These are phyloP conservation scores for Lumbricus terrestris DNA, from an alignment of 2,888 invertebrate genomes.

Conservation along the genomic window DNA sequence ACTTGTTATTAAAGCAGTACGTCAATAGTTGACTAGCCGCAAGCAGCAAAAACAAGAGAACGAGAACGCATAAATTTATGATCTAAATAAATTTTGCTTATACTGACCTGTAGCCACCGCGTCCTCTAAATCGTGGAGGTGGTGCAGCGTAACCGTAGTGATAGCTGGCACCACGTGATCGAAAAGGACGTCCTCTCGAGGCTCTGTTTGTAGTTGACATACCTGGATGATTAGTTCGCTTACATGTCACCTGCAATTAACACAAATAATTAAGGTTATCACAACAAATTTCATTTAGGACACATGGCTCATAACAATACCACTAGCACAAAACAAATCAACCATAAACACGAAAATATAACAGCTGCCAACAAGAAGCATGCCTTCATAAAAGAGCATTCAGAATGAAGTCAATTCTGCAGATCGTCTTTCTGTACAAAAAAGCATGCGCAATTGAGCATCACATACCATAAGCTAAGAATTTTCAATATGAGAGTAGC, in stretches of 20 bases:
- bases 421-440: no score
- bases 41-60: not conserved
- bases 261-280: no score
- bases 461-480: no score
- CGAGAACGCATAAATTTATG: not conserved
- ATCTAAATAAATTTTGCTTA: not conserved
- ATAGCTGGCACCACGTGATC: constrained; percentile 27
- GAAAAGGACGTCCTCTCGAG: constrained; percentile 52
- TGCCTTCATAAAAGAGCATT: no score
- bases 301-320: no score
- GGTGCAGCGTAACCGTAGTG: constrained; percentile 13
- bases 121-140: constrained; percentile 25
- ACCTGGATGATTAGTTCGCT: constrained; percentile 96
- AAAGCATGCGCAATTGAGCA: no score
- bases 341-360: no score
- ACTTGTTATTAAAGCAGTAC: not conserved
- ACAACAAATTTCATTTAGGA: not conserved
- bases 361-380: no score
- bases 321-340: no score
- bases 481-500: no score
- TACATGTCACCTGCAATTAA: constrained; percentile 79
- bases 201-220: constrained; percentile 88
- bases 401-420: no score
- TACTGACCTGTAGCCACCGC: constrained; percentile 20
- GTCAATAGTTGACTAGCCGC: not conserved